These are phyloP conservation scores for Myotis vivesi DNA, from an alignment of 2,797 vertebrate genomes.

Conservation along the genomic window DNA sequence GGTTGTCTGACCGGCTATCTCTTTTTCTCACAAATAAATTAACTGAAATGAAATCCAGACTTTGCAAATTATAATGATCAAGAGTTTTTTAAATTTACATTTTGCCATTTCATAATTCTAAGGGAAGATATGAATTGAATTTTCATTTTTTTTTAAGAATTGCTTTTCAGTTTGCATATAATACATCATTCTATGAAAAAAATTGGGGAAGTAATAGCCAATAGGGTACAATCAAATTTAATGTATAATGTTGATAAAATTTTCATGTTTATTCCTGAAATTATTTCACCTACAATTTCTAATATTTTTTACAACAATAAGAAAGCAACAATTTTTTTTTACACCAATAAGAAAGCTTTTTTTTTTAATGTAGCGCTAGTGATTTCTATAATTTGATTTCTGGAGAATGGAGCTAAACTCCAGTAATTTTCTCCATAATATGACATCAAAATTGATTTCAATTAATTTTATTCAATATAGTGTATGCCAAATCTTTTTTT, in stretches of 20 bases:
- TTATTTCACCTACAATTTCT: neutral
- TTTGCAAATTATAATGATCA: neutral
- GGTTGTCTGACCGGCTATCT: neutral
- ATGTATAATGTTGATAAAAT: neutral
- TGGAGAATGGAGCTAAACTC: neutral
- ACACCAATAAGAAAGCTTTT: neutral
- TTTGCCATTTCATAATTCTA: neutral
- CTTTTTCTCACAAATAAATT: neutral
- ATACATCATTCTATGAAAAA: neutral
- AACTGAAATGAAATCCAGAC: neutral
- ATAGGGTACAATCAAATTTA: neutral
- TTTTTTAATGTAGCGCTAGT: neutral
- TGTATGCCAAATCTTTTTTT: neutral
- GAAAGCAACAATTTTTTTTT: neutral
- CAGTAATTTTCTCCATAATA: neutral
- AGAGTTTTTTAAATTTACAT: neutral
- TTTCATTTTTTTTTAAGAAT: slow-evolving; percentile 1
- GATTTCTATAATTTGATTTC: neutral
- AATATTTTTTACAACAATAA: neutral
- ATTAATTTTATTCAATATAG: neutral
- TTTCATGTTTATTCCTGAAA: neutral
- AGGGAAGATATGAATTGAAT: neutral
- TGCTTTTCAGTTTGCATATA: neutral
- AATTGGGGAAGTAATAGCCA: neutral
- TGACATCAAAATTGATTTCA: neutral